Evolutionary conservation across 1,140 invertebrate species (phyloP).

Genomic region (Drosophila sproati): DNA sequence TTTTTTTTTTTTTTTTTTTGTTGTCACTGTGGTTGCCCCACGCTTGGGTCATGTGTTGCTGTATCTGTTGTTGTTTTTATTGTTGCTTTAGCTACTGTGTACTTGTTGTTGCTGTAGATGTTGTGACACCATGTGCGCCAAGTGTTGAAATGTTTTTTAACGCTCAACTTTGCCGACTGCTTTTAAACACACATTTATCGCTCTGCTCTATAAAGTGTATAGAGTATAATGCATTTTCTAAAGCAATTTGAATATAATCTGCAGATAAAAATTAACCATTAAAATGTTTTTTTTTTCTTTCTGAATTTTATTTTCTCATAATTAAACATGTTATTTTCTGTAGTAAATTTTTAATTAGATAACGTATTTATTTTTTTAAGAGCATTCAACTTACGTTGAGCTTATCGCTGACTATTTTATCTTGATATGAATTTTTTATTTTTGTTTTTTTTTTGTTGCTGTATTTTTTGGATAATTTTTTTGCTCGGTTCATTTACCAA

Average conservation of each 20-base stretch:
- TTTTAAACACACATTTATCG: constrained; percentile 63
- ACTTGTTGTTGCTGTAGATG: constrained; percentile 52
- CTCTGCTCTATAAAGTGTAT: constrained; percentile 9
- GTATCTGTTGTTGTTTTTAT: constrained; percentile 47
- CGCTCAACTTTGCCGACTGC: constrained; percentile 75
- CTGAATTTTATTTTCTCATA: background rate
- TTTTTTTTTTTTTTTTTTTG: constrained; percentile 35
- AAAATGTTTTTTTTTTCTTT: background rate
- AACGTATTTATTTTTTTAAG: constrained; percentile 6
- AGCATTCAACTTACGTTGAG: background rate
- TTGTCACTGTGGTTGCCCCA: constrained; percentile 57
- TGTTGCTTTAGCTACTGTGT: constrained; percentile 39
- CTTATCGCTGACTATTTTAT: constrained; percentile 9
- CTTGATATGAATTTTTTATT: constrained; percentile 57
- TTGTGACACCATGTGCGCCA: constrained; percentile 79
- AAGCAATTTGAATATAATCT: background rate
- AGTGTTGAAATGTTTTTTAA: constrained; percentile 78
- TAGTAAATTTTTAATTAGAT: too few species aligned
- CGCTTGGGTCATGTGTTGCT: constrained; percentile 45
- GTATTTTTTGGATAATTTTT: constrained; percentile 54
- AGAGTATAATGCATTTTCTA: background rate
- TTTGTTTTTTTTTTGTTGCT: constrained; percentile 55
- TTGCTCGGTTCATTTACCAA: constrained; percentile 75
- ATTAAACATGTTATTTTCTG: too few species aligned
- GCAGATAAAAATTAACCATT: background rate